Base-by-base conservation (phyloP, 1,140 invertebrate genomes). In the Babylonia areolata region DNA sequence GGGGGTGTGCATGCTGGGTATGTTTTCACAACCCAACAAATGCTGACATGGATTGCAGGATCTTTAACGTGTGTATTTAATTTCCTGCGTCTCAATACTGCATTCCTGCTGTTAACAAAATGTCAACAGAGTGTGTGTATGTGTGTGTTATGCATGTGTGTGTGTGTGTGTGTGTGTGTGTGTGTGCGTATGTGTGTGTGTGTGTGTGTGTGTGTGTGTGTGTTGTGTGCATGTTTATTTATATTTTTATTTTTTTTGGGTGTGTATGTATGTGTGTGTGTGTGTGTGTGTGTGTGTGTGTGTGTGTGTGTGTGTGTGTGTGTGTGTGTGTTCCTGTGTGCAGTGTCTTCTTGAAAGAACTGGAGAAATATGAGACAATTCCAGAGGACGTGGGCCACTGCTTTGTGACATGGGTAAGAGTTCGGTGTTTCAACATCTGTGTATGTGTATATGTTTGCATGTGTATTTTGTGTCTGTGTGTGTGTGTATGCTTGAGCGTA, bases 331-430 rank as follows among this genome's bases (percentile, higher is more conserved):
- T 64, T 5, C 28, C 20, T 64, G 58, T 64, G 58, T 89, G 69
- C 88, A 95, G 95, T 87, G 97, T 98, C 88, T 99, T 99, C 94
- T 95, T 99, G 31, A 97, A 97, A 88, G 99, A 99, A 95, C 95
- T 99, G 64, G 98, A 99, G 94, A 99, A 99, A 92, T 99, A 99
- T 94, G 98, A 99, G 94, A 97, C 97, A 51, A 99, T 99, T 96
- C 99, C 99, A 1, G 99, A 99, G 95, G 99, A 99, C 95, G 98
- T 99, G 84, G 99, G 99, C 5, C 99, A 99, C 96, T 99, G 99
- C 95, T 99, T 99, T 94, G 98, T 99, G 35, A 99, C 98, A 40
- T 99, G 98, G 33, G 73, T 75, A n/a, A n/a, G n/a, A n/a, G n/a
- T n/a, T n/a, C n/a, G n/a, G n/a, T n/a, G n/a, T n/a, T n/a, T n/a